A percentile compares a stretch with the other conserved stretches of the same genome.
phyloP scores from a whole-genome alignment of 1,140 invertebrate species.

The Drosophila athabasca region DNA sequence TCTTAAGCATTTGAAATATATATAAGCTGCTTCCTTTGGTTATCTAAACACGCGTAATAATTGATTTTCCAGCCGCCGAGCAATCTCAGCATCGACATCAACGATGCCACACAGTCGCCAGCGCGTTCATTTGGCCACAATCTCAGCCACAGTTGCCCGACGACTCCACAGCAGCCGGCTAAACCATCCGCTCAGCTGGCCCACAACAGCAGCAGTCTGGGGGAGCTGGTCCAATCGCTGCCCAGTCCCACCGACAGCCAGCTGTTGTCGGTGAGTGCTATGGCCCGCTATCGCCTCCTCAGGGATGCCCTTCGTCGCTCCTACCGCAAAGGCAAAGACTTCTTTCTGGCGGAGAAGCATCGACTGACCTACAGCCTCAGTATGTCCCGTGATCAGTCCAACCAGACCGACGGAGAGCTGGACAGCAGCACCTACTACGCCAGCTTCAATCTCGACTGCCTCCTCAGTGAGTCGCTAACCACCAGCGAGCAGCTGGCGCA shows the following conservation, averaged over 20 bases:
- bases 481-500: slow-evolving; percentile 64
- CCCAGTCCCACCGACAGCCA: slow-evolving; percentile 50
- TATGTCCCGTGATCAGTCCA: slow-evolving; percentile 50
- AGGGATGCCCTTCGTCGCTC: slow-evolving; percentile 74
- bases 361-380: slow-evolving; percentile 52
- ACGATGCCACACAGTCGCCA: slow-evolving; percentile 25
- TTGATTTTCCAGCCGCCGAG: slow-evolving; percentile 58
- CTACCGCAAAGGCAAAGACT: slow-evolving; percentile 72
- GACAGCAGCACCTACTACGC: slow-evolving; percentile 62
- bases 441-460: slow-evolving; percentile 58
- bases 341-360: slow-evolving; percentile 61
- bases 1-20: slow-evolving; percentile 50
- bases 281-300: slow-evolving; percentile 63
- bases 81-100: slow-evolving; percentile 61
- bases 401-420: slow-evolving; percentile 52
- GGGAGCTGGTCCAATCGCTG: slow-evolving; percentile 34
- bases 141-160: slow-evolving; percentile 67
- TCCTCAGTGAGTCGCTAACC: slow-evolving; percentile 63
- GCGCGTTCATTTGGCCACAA: slow-evolving; percentile 16
- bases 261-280: slow-evolving; percentile 55
- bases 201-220: slow-evolving; percentile 51
- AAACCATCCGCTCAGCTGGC: not conserved
- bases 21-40: slow-evolving; percentile 44
- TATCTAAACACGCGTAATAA: slow-evolving; percentile 32
- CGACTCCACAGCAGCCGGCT: slow-evolving; percentile 59